Evolutionary conservation across 2,113 vertebrate species (phyloP), one percentile per base, ranked within the genome.

Genomic region (Hemibagrus wyckioides): DNA sequence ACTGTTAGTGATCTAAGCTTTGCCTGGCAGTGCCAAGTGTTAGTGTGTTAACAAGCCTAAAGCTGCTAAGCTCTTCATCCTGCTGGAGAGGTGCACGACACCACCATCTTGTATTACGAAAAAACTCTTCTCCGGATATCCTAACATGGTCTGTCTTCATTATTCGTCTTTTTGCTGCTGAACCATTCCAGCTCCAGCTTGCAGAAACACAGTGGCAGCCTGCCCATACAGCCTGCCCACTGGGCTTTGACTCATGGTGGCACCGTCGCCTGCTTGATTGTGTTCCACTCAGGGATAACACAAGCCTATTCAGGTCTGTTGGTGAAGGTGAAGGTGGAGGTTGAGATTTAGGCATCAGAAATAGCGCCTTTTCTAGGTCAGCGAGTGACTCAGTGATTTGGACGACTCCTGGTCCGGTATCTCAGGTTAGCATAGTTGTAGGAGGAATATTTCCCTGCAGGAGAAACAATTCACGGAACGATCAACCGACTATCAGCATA

Each of bases 11-110:
- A 85, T 88, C 84, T 85, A 79, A 85, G 79, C 71, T 30, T 54
- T 59, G 73, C 79, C 59, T 84, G 63, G 82, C 75, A 80, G 56
- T 82, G 28, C 8, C 39, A 76, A 75, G 56, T 80, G 87, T 85
- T 63, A 33, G 67, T 82, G 59, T 57, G 56, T 88, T 89, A 90
- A 88, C 76, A 80, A 87, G 90, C 83, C 83, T 84, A 83, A 83
- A 86, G 69, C 80, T 25, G 61, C 63, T 87, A 84, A 89, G 84
- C 63, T 80, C 25, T 73, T 84, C 82, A 87, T 89, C 83, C 48
- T 80, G 50, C 61, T 76, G 36, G 30, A 82, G 50, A 56, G 19
- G 39, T 80, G 30, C 65, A 28, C 28, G 36, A 81, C 50, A 56
- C 77, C 33, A 54, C 48, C 61, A 81, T 65, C 44, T 67, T 67